These are phyloP conservation scores for Noctua comes DNA, from an alignment of 2,888 invertebrate genomes.

Conservation along the genomic window DNA sequence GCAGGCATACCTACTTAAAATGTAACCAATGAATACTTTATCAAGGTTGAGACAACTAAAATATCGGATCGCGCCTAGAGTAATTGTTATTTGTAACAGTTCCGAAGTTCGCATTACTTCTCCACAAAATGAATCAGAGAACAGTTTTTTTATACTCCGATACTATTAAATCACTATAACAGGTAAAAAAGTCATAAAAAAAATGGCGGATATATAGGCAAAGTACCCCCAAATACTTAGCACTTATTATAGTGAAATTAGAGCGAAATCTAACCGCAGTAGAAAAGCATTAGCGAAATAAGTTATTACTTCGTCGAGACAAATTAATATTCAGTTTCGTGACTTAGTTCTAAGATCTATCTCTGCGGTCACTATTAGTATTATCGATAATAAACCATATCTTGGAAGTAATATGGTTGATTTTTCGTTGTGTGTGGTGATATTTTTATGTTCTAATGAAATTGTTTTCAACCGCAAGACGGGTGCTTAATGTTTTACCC, in stretches of 20 bases:
- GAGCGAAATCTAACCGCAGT: conserved; percentile 15
- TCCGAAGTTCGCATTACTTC: not conserved
- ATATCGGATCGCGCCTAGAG: not conserved
- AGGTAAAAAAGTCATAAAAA: not conserved
- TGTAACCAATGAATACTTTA: not conserved
- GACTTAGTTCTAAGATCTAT: conserved; percentile 19
- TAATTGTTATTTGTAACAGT: too few relatives aligned
- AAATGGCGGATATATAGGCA: not conserved
- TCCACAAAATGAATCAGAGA: not conserved
- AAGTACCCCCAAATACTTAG: conserved; percentile 2
- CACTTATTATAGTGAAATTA: conserved; percentile 1
- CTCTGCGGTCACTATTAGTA: conserved; percentile 5
- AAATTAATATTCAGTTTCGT: conserved; percentile 42
- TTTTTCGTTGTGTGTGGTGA: not conserved
- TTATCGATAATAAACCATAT: conserved; percentile 21
- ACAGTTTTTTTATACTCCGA: not conserved
- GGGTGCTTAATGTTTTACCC: not conserved
- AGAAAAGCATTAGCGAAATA: conserved; percentile 22
- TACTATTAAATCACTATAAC: not conserved
- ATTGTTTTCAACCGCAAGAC: conserved; percentile 26
- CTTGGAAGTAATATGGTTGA: accelerated
- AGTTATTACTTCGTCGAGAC: conserved; percentile 35
- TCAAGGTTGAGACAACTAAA: not conserved
- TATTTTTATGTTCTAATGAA: conserved; percentile 37
- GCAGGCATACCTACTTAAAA: too few relatives aligned